Evolutionary conservation across 2,888 invertebrate species (phyloP), one percentile per base, ranked within the genome.

Genomic region (Entomobrya proxima): DNA sequence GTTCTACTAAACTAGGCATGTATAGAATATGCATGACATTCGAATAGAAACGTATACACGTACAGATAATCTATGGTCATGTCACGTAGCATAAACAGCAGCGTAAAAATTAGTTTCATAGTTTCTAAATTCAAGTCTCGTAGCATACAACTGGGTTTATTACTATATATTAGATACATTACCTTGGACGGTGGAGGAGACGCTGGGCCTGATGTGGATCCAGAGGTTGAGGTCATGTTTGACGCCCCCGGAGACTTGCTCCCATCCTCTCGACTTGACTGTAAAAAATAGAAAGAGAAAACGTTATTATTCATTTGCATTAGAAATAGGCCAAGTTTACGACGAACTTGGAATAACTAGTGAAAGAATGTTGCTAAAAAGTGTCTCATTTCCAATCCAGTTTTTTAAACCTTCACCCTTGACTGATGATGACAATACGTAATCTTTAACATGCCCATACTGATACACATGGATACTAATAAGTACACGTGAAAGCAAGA

Each of bases 191-290:
- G 88, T 61, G 90, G 90, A 50, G 90, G 89, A 52, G 88, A 87
- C n/a, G 82, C 87, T 61, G 90, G 88, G 61, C 88, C 80, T 69
- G 89, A 94, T 91, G 92, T 88, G 92, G 92, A 74, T 92, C 92
- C 91, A 93, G 91, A 91, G 92, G 88, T 90, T 93, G 92, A 90
- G 80, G 91, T 89, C 80, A 90, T 93, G 86, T 92, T 93, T 91
- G 92, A 94, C 90, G 93, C 93, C 92, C 92, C 93, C 91, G 92
- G 92, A 92, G 90, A 89, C 80, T 89, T 90, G 80, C 58, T 93
- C 93, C 64, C 93, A 75, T 88, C 88, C 72, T 88, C 88, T 50
- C 88, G 85, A 80, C 88, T 88, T 85, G 88, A 92, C 93, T 93
- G 92, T 4, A 92, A 92, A 81, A 85, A 64, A 64, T 18, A 35